A percentile compares a stretch with the other conserved stretches of the same genome.
Conservation (phyloP, 2,113 vertebrate genomes). For the Tyrannus savana region DNA sequence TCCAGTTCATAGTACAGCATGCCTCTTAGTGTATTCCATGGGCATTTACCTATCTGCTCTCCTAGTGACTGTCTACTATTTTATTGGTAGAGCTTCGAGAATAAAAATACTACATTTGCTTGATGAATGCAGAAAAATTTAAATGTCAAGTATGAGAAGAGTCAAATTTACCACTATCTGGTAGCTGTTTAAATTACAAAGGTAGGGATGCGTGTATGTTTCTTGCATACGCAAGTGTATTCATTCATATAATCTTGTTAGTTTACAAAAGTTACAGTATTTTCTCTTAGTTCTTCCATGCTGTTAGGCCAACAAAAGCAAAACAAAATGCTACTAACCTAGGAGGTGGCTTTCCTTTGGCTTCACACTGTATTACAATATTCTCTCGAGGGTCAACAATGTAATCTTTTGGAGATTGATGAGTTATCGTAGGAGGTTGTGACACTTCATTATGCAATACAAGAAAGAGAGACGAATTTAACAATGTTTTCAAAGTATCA, state of each 20-base stretch:
- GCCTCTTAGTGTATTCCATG: not conserved
- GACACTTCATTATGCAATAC: conserved; percentile 81
- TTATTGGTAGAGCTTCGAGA: not conserved
- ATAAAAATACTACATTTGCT: not conserved
- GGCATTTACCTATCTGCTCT: not conserved
- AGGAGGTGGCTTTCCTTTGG: conserved; percentile 94
- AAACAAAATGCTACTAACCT: conserved; percentile 78
- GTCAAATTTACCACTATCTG: not conserved
- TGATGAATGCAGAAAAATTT: not conserved
- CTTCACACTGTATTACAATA: conserved; percentile 93
- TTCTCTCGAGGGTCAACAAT: conserved; percentile 96
- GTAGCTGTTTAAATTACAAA: not conserved
- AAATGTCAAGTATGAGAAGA: not conserved
- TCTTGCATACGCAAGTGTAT: not conserved
- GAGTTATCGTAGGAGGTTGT: conserved; percentile 94
- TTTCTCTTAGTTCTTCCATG: not conserved
- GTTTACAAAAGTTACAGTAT: not conserved
- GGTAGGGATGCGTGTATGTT: accelerated
- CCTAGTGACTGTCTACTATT: not conserved
- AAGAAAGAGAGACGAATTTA: conserved; percentile 58
- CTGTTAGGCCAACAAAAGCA: not conserved
- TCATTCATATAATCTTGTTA: not conserved
- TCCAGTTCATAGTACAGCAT: not conserved
- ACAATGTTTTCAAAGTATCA: conserved; percentile 34
- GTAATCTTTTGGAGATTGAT: conserved; percentile 96